Base-by-base conservation (phyloP, 1,140 invertebrate species). In the Spodoptera frugiperda region DNA sequence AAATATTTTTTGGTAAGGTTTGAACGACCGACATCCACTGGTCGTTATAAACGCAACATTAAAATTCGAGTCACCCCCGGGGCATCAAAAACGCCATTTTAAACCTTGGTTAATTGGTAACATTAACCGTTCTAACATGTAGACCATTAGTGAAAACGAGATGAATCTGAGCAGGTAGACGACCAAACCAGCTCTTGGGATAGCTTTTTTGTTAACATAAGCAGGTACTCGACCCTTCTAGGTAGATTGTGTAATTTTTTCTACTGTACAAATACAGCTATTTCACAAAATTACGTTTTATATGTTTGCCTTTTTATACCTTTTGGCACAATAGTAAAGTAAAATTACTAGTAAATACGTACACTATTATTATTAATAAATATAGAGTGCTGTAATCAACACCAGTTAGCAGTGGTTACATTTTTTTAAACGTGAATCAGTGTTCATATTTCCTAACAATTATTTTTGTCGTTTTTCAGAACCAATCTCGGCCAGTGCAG, bases 401-500 rank as follows among this genome's bases (percentile, higher is more conserved):
- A n/a, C n/a, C n/a, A n/a, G n/a, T n/a, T n/a, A n/a, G n/a, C n/a
- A n/a, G n/a, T n/a, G n/a, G n/a, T 25, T 25, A 25, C 25, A 25
- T 25, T 25, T 25, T 25, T 39, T 39, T 39, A 39, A 39, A 10
- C 33, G 6, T 39, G 33, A 9, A 39, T 10, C 9, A 8, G 5
- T 6, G 0, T 4, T 39, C 33, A 10, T 39, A 8, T 39, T 39
- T 39, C 39, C 1, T 53, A 75, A 75, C 15, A 15, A 67, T 65
- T 57, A n/a, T n/a, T 68, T 68, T 76, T 76, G n/a, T 17, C 70
- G 80, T 80, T 84, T 79, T 83, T 80, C 92, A 94, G 92, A 94
- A 91, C 86, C 92, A 94, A 90, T 82, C 89, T 89, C 92, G 91
- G 73, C 91, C 91, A 91, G 91, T 91, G 88, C 92, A 93, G 91